Evolutionary conservation across 1,140 invertebrate genomes (phyloP).

Genomic region (Scaptomyza graminum): DNA sequence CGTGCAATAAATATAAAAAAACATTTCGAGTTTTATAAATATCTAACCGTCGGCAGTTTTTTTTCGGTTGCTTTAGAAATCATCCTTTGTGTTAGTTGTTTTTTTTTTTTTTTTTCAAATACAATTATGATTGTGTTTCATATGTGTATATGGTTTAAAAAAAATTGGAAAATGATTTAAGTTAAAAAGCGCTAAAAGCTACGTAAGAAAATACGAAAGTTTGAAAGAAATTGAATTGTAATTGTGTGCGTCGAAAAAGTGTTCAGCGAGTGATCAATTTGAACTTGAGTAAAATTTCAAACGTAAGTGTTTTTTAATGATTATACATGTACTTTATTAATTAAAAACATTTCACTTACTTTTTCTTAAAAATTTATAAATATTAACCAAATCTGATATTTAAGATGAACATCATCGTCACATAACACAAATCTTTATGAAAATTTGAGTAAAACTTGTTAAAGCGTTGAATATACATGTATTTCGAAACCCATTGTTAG

Average conservation of each 20-base stretch:
- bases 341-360: too few relatives aligned
- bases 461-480: too few relatives aligned
- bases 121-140: conserved; percentile 23
- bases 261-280: conserved; percentile 3
- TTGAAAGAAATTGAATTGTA: conserved; percentile 17
- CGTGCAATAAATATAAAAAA: conserved; percentile 27
- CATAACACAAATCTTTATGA: too few relatives aligned
- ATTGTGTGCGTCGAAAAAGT: conserved; percentile 4
- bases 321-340: too few relatives aligned
- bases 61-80: conserved; percentile 26
- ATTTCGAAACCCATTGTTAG: too few relatives aligned
- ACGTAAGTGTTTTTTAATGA: neutral
- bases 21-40: conserved; percentile 7
- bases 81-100: conserved; percentile 16
- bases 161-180: conserved; percentile 1
- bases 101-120: conserved; percentile 36
- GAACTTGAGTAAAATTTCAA: conserved; percentile 35
- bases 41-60: conserved; percentile 50
- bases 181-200: neutral
- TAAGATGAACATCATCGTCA: too few relatives aligned
- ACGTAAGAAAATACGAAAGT: neutral
- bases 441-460: too few relatives aligned
- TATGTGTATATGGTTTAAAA: conserved; percentile 12
- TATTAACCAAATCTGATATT: too few relatives aligned
- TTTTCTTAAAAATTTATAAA: too few relatives aligned